A percentile compares a stretch with the other conserved stretches of the same genome.
phyloP scores from a whole-genome alignment of 1,140 invertebrate species.

The Tenebrio molitor region DNA sequence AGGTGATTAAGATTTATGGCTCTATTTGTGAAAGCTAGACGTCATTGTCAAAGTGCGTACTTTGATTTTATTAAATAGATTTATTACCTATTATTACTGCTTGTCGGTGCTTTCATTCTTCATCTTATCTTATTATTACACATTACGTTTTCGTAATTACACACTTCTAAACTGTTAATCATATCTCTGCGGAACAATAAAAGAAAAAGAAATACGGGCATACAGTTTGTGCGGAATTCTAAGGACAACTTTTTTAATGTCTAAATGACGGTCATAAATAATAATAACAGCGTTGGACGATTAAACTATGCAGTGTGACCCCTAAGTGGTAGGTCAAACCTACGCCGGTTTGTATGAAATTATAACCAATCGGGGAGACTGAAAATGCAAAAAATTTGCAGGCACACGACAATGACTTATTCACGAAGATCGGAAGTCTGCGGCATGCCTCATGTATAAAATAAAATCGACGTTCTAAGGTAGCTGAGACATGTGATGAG shows the following conservation, averaged over 20 bases:
- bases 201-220: constrained; percentile 12
- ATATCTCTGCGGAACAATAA: constrained; percentile 30
- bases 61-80: constrained; percentile 49
- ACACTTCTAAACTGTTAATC: constrained; percentile 20
- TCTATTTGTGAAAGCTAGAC: constrained; percentile 49
- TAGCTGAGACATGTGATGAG: constrained; percentile 30
- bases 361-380: constrained; percentile 3
- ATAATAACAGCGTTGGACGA: neutral
- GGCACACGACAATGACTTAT: constrained; percentile 26
- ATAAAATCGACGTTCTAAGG: constrained; percentile 28
- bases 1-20: constrained; percentile 44
- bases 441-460: constrained; percentile 24
- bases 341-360: neutral
- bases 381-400: neutral
- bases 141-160: constrained; percentile 20
- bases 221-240: neutral
- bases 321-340: neutral
- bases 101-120: constrained; percentile 40
- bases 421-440: constrained; percentile 32
- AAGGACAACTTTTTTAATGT: constrained; percentile 15
- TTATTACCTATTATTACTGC: constrained; percentile 46
- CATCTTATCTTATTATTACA: constrained; percentile 33
- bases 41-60: constrained; percentile 45
- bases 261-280: constrained; percentile 4
- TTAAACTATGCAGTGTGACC: neutral